A percentile compares a stretch with the other conserved stretches of the same genome.
Conservation (phyloP, 2,113 vertebrate genomes). For the Cyanistes caeruleus region DNA sequence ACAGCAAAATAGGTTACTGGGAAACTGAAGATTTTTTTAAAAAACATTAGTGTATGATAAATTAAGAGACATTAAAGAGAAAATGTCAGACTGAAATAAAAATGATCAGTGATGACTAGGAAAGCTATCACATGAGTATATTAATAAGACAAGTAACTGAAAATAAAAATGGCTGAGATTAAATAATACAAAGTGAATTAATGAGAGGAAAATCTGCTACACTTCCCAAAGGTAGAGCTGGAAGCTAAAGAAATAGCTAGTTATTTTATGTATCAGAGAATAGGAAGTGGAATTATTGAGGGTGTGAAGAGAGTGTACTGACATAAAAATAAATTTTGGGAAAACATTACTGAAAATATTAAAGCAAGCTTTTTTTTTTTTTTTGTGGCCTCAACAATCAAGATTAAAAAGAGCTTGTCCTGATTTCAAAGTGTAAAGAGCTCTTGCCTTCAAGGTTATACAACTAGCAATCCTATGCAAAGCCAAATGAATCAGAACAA, state of each 20-base stretch:
- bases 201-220: conserved; percentile 13
- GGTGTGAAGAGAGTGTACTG: neutral
- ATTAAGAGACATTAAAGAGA: conserved; percentile 58
- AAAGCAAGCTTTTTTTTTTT: neutral
- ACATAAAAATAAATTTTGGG: neutral
- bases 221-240: neutral
- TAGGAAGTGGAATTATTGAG: neutral
- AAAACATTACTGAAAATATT: neutral
- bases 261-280: conserved; percentile 25
- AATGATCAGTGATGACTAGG: conserved; percentile 50
- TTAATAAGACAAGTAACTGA: conserved; percentile 38
- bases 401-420: neutral
- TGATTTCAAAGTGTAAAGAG: neutral
- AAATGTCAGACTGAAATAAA: conserved; percentile 69
- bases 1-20: conserved; percentile 19
- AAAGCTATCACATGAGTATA: conserved; percentile 29
- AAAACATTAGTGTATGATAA: conserved; percentile 48
- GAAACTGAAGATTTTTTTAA: neutral
- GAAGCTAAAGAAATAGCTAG: neutral
- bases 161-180: conserved; percentile 58
- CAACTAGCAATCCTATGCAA: neutral
- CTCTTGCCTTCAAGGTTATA: neutral
- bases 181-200: conserved; percentile 28
- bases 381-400: neutral
- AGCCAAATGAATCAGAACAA: neutral